These are phyloP conservation scores for Tolmerus cingulatus DNA, from an alignment of 2,888 invertebrate species.

Conservation along the genomic window DNA sequence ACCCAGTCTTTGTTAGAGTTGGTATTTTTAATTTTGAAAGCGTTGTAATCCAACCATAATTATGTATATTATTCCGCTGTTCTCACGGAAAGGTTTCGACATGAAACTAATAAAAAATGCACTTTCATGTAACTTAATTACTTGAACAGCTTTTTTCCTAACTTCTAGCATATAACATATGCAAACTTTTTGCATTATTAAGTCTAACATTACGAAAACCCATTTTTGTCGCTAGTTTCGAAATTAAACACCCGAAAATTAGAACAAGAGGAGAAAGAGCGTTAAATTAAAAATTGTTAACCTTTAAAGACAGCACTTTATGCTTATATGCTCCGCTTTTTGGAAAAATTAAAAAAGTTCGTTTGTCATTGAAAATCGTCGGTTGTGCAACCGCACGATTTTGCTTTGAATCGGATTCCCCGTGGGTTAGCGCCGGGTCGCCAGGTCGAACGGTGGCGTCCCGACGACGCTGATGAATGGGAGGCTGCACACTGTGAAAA, in stretches of 20 bases:
- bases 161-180: background rate
- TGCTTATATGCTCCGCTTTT: background rate
- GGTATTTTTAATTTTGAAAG: background rate
- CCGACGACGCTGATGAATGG: background rate
- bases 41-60: background rate
- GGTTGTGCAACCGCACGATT: background rate
- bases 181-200: background rate
- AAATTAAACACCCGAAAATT: background rate
- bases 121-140: background rate
- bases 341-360: background rate
- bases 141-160: background rate
- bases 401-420: background rate
- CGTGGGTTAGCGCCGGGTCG: background rate
- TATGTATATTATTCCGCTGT: background rate
- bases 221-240: background rate
- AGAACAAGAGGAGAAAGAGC: background rate
- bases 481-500: background rate
- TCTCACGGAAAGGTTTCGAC: background rate
- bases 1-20: background rate
- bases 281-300: background rate
- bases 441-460: background rate
- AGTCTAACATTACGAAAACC: background rate
- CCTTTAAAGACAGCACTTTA: background rate
- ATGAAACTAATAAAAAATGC: background rate
- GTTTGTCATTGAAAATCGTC: background rate